Conservation (phyloP, 2,113 vertebrate species). For the Cyanistes caeruleus region DNA sequence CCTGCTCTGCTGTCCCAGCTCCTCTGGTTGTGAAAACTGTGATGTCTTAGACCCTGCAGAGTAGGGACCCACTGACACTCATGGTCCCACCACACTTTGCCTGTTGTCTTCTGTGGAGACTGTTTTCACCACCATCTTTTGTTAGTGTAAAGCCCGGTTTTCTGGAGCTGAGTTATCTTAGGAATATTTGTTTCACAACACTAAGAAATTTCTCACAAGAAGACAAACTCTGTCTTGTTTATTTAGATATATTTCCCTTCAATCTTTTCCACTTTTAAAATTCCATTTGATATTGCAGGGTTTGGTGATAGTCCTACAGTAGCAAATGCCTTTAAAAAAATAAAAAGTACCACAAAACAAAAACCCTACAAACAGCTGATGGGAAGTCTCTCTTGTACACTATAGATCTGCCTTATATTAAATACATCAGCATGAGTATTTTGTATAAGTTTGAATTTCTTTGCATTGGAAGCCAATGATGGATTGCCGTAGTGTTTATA, state of each 20-base stretch:
- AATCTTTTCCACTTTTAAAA: background rate
- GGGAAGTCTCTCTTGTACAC: background rate
- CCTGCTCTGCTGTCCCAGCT: background rate
- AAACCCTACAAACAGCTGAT: background rate
- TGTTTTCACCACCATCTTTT: background rate
- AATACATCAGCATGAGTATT: background rate
- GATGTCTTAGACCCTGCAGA: background rate
- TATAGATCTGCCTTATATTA: background rate
- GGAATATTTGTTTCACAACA: background rate
- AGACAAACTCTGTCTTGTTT: background rate
- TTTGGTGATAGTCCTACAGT: background rate
- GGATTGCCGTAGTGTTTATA: background rate
- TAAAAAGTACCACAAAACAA: background rate
- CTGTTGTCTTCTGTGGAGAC: background rate
- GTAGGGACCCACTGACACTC: background rate
- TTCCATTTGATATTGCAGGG: background rate
- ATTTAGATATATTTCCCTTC: background rate
- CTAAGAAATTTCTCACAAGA: constrained; percentile 2
- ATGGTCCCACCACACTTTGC: rapidly evolving
- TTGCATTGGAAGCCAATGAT: background rate
- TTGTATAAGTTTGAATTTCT: background rate
- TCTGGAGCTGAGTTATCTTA: background rate
- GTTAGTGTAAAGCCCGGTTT: background rate
- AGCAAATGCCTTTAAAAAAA: background rate
- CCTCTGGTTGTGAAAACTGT: rapidly evolving